Conservation (phyloP, 2,797 vertebrate genomes). For the Thripadectes ignobilis region DNA sequence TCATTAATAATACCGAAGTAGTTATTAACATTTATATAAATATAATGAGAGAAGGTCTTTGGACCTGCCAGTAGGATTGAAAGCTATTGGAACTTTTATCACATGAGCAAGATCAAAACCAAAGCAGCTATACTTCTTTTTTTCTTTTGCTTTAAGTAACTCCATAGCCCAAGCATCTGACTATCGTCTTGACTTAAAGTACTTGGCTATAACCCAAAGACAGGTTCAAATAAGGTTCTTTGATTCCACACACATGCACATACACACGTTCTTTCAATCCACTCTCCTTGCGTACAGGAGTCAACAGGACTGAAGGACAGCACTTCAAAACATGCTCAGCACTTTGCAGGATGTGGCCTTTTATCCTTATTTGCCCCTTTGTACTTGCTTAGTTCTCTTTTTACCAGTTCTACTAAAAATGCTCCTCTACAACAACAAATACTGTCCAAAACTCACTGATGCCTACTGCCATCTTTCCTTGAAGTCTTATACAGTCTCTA, state of each 20-base stretch:
- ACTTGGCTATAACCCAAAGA: slow-evolving; percentile 33
- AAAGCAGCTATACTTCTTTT: slow-evolving; percentile 24
- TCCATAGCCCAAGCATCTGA: slow-evolving; percentile 52
- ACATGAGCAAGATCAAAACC: slow-evolving; percentile 66
- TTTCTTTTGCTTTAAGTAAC: slow-evolving; percentile 28
- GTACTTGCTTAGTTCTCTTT: background rate
- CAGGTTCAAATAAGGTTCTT: slow-evolving; percentile 61
- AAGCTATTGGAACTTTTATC: slow-evolving; percentile 48
- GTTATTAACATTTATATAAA: slow-evolving; percentile 43
- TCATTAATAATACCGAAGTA: slow-evolving; percentile 36
- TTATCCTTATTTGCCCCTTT: slow-evolving; percentile 19
- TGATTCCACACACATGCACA: slow-evolving; percentile 29
- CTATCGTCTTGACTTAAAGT: slow-evolving; percentile 45
- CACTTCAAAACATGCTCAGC: background rate
- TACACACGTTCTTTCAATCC: slow-evolving; percentile 15
- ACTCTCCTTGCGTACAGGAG: background rate
- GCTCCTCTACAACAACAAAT: background rate
- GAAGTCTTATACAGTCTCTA: background rate
- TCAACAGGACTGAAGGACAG: background rate
- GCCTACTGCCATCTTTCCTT: background rate
- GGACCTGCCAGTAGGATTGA: slow-evolving; percentile 15
- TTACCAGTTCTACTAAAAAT: background rate
- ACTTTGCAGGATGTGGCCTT: background rate
- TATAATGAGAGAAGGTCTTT: slow-evolving; percentile 43
- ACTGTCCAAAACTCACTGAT: background rate